phyloP scores from a whole-genome alignment of 2,888 invertebrate species.

The Anticlea derivata region DNA sequence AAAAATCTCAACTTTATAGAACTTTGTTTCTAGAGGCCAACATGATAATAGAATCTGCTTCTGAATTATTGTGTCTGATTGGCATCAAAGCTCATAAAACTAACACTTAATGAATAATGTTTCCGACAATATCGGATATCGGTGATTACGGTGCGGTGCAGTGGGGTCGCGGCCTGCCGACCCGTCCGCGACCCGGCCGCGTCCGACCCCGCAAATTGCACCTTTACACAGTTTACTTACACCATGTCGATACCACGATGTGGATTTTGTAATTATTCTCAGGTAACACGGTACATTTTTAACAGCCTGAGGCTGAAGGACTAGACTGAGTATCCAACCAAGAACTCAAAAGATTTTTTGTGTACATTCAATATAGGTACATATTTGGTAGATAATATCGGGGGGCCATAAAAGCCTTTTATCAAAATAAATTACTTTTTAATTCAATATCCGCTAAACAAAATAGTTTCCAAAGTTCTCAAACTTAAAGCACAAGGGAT shows the following conservation, averaged over 20 bases:
- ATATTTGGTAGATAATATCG: no score
- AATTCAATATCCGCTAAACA: constrained; percentile 11
- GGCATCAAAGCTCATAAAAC: background rate
- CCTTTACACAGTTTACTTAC: constrained; percentile 16
- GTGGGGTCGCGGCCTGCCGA: constrained; percentile 28
- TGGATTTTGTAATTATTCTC: constrained; percentile 11
- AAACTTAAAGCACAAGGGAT: constrained; percentile 40
- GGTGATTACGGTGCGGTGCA: constrained; percentile 31
- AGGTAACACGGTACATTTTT: background rate
- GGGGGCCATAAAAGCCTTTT: no score
- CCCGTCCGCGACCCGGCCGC: constrained; percentile 22
- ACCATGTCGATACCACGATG: constrained; percentile 1
- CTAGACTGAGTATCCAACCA: no score
- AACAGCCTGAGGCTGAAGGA: no score
- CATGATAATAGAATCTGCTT: no score
- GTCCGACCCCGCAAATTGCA: constrained; percentile 34
- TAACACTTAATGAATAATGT: constrained; percentile 10
- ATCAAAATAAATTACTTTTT: no score
- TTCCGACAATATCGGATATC: constrained; percentile 33
- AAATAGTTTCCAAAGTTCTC: constrained; percentile 20
- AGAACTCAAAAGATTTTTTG: no score
- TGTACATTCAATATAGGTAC: no score
- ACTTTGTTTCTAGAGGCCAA: no score
- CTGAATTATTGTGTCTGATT: no score
- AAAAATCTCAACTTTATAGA: no score